Evolutionary conservation across 2,113 vertebrate genomes (phyloP).

Genomic region (Alligator mississippiensis): DNA sequence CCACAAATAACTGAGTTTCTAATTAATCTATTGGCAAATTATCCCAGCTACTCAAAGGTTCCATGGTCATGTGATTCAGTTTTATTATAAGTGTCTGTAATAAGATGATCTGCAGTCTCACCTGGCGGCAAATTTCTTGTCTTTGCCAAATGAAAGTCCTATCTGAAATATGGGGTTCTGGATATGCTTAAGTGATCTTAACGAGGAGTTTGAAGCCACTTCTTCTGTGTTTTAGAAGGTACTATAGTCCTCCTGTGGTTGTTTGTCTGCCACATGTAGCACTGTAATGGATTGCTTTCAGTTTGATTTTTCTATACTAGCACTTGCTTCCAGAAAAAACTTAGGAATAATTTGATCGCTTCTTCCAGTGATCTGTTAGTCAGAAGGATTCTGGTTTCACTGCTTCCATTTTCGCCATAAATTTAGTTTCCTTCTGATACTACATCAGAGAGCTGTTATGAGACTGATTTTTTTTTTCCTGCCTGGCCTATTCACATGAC

Average conservation of each 20-base stretch:
- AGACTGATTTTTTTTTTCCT: background rate
- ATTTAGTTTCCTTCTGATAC: background rate
- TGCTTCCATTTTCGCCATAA: background rate
- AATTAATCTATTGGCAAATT: constrained; percentile 60
- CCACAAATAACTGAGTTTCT: constrained; percentile 53
- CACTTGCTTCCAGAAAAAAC: constrained; percentile 9
- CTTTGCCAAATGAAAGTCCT: constrained; percentile 7
- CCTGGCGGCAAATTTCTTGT: background rate
- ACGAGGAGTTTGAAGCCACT: background rate
- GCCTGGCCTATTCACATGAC: accelerated
- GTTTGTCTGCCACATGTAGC: background rate
- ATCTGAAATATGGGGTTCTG: background rate
- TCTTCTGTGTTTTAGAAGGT: background rate
- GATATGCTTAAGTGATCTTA: background rate
- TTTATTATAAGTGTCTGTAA: constrained; percentile 7
- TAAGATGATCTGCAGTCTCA: background rate
- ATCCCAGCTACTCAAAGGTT: constrained; percentile 55
- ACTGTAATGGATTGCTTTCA: background rate
- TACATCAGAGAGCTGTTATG: background rate
- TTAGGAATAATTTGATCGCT: background rate
- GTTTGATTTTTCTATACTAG: background rate
- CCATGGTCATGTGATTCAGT: constrained; percentile 31
- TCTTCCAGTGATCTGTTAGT: background rate
- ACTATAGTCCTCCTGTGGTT: background rate
- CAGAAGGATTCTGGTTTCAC: background rate